Conservation (phyloP, 2,888 invertebrate genomes). For the Rhingia rostrata region DNA sequence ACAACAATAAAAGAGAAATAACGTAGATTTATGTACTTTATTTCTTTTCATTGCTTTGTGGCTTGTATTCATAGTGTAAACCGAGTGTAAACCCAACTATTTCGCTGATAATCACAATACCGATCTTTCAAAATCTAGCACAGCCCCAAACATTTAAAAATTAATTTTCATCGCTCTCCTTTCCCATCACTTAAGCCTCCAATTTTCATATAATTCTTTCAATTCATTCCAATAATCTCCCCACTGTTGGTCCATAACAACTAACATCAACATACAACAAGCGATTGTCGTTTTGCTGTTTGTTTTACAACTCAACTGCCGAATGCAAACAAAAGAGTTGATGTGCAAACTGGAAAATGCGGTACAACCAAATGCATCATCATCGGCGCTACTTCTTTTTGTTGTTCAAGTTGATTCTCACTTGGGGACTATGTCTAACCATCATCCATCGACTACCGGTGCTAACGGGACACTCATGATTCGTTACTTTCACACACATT, state of each 20-base stretch:
- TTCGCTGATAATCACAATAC: too few relatives aligned
- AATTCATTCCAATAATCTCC: background rate
- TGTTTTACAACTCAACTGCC: background rate
- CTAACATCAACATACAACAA: background rate
- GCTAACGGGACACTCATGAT: slow-evolving; percentile 65
- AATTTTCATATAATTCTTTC: background rate
- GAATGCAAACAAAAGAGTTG: slow-evolving; percentile 61
- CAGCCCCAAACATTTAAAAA: too few relatives aligned
- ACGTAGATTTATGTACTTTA: too few relatives aligned
- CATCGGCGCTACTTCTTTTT: slow-evolving; percentile 1
- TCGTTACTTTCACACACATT: slow-evolving; percentile 58
- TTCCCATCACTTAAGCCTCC: background rate
- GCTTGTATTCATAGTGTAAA: too few relatives aligned
- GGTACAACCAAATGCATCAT: slow-evolving; percentile 1
- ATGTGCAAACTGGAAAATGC: slow-evolving; percentile 34
- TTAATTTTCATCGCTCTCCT: background rate
- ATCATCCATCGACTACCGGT: slow-evolving; percentile 48
- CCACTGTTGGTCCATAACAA: background rate
- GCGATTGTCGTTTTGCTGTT: background rate
- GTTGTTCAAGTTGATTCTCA: slow-evolving; percentile 11
- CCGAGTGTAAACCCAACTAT: too few relatives aligned
- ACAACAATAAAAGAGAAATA: too few relatives aligned
- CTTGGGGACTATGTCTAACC: slow-evolving; percentile 17
- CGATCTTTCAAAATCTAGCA: too few relatives aligned
- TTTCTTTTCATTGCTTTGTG: too few relatives aligned